Percentiles rank a stretch among this genome's conserved stretches.
These are phyloP conservation scores for Microctonus brassicae DNA, from an alignment of 2,888 invertebrate genomes.

Conservation along the genomic window DNA sequence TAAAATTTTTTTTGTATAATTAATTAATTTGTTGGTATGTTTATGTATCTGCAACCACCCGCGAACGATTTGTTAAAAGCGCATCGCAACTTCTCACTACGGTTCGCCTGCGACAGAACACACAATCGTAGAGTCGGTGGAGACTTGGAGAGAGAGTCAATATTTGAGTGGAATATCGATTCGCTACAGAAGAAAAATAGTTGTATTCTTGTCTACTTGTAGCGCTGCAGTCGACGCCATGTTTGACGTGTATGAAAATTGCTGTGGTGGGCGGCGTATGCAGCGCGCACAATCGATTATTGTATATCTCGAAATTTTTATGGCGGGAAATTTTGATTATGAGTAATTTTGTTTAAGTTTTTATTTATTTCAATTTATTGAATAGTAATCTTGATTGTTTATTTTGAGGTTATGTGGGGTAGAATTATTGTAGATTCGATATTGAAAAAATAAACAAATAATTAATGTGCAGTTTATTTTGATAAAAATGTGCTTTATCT, in stretches of 20 bases:
- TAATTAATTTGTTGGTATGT: background rate
- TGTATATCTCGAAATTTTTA: background rate
- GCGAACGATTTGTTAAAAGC: constrained; percentile 41
- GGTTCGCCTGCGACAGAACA: constrained; percentile 47
- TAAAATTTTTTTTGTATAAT: constrained; percentile 6
- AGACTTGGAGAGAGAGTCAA: too few relatives aligned
- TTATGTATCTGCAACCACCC: constrained; percentile 31
- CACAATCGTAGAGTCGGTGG: constrained; percentile 54
- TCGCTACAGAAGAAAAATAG: constrained; percentile 58
- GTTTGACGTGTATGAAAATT: too few relatives aligned
- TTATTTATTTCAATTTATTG: too few relatives aligned
- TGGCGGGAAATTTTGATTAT: background rate
- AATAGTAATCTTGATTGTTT: background rate
- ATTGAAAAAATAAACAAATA: too few relatives aligned
- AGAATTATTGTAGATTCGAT: too few relatives aligned
- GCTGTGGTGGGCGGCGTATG: background rate
- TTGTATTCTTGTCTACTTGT: constrained; percentile 50
- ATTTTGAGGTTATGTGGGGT: too few relatives aligned
- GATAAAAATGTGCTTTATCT: background rate
- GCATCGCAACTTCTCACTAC: constrained; percentile 45
- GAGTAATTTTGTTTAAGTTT: too few relatives aligned
- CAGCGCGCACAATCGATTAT: background rate
- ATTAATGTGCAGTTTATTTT: background rate
- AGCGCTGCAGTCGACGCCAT: constrained; percentile 48
- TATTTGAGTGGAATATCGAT: constrained; percentile 69